Base-by-base conservation (phyloP, 2,113 vertebrate species). In the Zapus hudsonius region DNA sequence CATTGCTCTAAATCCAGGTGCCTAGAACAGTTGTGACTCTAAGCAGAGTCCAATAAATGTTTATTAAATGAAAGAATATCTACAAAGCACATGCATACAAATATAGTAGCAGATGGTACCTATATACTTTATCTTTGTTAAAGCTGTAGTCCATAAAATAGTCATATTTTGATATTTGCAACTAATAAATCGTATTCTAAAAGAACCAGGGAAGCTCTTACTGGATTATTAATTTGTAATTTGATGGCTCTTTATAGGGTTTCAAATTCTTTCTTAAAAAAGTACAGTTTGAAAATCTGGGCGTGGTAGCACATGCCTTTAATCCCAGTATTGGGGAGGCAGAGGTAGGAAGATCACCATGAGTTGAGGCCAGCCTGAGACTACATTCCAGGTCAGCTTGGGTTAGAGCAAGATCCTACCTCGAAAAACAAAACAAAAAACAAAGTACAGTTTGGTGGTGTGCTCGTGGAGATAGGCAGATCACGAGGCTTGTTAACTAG, bases 101-200 rank as follows among this genome's bases (percentile, higher is more conserved):
- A 29, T 70, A 40, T 75, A n/a, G 38, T 44, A 84, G 59, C 42
- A 44, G 17, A 57, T 12, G 42, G 33, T 63, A 11, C 38, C 47
- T 80, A 2, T 87, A 19, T 19, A 29, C 13, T 74, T 70, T 23
- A 47, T 29, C 33, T 57, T 29, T 88, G 47, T 76, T 83, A 36
- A 42, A 29, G 23, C 33, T 31, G 52, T 80, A 59, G 84, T 72
- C 7, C 42, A 23, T 16, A 22, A 61, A 33, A n/a, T 86, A 25
- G 22, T 11, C 66, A 16, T n/a, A 73, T 25, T 19, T 89, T 73
- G 59, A 76, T 94, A 66, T 38, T 92, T 70, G 8, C 47, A 79
- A 70, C 78, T 79, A 83, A 73, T 44, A 90, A 86, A 13, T 61
- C 42, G 22, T 52, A 52, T n/a, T 91, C 87, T 70, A 95, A 95